phyloP scores from a whole-genome alignment of 2,888 invertebrate species.

The Cancer borealis region DNA sequence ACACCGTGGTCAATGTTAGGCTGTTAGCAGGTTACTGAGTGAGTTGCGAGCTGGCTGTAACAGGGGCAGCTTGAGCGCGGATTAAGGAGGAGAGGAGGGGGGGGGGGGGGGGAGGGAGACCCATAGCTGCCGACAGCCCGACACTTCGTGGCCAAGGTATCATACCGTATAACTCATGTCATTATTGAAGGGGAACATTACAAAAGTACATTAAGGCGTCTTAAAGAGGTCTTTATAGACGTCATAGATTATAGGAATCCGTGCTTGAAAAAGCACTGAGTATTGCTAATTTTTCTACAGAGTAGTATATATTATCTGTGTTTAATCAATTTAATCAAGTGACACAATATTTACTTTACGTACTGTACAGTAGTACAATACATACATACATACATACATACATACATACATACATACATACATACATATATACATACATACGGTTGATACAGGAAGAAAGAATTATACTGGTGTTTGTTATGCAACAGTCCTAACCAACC shows the following conservation, averaged over 20 bases:
- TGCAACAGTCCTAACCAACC: too few relatives aligned
- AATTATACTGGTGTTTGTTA: too few relatives aligned
- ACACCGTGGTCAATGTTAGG: not conserved
- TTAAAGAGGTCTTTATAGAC: too few relatives aligned
- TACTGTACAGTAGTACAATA: not conserved
- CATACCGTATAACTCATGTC: not conserved
- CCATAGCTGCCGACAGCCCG: not conserved
- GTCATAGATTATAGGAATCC: too few relatives aligned
- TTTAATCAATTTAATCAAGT: too few relatives aligned
- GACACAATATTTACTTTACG: too few relatives aligned
- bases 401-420: not conserved
- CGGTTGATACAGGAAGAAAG: slow-evolving; percentile 31
- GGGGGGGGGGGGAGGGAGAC: not conserved
- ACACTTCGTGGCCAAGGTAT: not conserved
- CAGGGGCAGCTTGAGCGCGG: not conserved
- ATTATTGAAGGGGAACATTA: too few relatives aligned
- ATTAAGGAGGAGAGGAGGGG: too few relatives aligned
- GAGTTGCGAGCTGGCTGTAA: not conserved
- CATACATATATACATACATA: slow-evolving; percentile 42
- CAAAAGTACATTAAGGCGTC: too few relatives aligned
- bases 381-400: slow-evolving; percentile 42
- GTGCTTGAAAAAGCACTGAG: too few relatives aligned
- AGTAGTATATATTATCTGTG: too few relatives aligned
- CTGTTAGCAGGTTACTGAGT: not conserved
- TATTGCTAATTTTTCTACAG: too few relatives aligned